phyloP scores from a whole-genome alignment of 2,797 vertebrate genomes.

The Eulemur rubriventer region DNA sequence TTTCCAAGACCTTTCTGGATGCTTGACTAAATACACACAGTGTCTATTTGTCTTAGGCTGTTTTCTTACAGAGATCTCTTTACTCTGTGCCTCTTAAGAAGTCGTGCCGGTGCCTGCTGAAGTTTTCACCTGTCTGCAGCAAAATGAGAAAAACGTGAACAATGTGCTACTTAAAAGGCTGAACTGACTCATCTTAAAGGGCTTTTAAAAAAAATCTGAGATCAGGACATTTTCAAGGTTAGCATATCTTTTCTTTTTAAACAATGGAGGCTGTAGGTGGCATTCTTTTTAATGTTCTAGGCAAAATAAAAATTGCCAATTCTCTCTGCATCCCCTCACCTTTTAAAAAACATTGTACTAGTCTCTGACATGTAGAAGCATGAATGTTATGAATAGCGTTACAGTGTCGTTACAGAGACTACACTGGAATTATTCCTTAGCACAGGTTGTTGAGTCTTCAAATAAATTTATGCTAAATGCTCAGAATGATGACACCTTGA shows the following conservation, averaged over 20 bases:
- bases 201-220: not conserved
- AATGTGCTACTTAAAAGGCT: not conserved
- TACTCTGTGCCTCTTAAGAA: not conserved
- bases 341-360: not conserved
- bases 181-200: not conserved
- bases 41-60: not conserved
- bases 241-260: slow-evolving; percentile 5
- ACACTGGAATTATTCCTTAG: not conserved
- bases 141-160: accelerated
- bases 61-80: not conserved
- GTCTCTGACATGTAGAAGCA: not conserved
- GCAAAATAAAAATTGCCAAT: not conserved
- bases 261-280: not conserved
- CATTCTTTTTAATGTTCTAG: not conserved
- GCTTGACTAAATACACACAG: not conserved
- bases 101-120: not conserved
- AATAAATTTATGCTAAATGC: not conserved
- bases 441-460: not conserved
- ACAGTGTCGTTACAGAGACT: not conserved
- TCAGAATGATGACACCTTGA: not conserved
- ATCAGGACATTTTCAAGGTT: not conserved
- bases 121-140: not conserved
- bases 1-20: not conserved
- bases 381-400: not conserved
- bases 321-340: not conserved